Evolutionary conservation across 2,888 invertebrate species (phyloP), one percentile per base, ranked within the genome.

Genomic region (Uloborus plumipes): DNA sequence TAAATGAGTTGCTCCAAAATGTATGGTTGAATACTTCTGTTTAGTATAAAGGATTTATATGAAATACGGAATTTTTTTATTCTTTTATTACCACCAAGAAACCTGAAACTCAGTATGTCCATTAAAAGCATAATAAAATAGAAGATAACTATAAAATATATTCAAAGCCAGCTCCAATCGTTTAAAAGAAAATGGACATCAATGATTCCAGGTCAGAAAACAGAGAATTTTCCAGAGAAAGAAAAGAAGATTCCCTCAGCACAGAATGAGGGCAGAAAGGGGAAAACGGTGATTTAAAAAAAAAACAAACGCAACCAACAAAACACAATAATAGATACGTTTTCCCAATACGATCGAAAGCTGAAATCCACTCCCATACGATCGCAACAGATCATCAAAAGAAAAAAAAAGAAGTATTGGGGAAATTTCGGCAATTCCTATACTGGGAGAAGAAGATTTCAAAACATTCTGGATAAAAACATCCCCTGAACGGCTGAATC

Each of bases 331-430:
- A 81, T 74, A 74, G 80, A 81, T 81, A 74, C 74, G 20, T 81
- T 81, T 81, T 81, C 80, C n/a, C 67, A 81, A 81, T 70, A 69
- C 61, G 74, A 81, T 81, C 80, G 80, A 81, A 81, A 75, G 74
- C 69, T 69, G 69, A 81, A 74, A 81, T 78, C 78, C 59, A 72
- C 65, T 50, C 78, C 66, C 55, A 20, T 65, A 65, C 72, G 66
- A 78, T 78, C 71, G 78, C 78, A 78, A 78, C 78, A 78, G 78
- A 78, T 78, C 78, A 78, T 72, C 59, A 72, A 72, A 62, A 51
- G 66, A 14, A 64, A 51, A 20, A 51, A 31, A 55, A 18, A n/a
- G n/a, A 65, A 66, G 71, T 78, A 78, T 78, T 78, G 78, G 72
- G 70, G 65, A 72, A 66, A 59, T 75, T 75, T 66, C 49, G 66